These are phyloP conservation scores for Acleris emargana DNA, from an alignment of 2,888 invertebrate genomes.

Conservation along the genomic window DNA sequence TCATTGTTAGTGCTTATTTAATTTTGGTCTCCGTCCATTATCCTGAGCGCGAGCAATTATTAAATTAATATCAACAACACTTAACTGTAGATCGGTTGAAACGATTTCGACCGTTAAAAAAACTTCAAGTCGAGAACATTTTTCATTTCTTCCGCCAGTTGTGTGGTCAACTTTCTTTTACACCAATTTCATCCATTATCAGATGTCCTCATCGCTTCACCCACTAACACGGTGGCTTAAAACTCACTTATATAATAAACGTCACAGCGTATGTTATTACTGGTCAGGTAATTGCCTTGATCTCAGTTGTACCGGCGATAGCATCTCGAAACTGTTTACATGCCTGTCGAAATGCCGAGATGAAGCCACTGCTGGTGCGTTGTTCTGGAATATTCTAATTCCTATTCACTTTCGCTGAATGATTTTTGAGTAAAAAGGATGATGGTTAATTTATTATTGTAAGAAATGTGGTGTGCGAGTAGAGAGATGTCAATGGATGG, in stretches of 20 bases:
- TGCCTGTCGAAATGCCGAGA: conserved; percentile 3
- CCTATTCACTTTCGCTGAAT: not conserved
- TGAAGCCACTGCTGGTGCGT: not conserved
- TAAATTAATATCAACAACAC: not conserved
- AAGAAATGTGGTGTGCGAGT: too few species aligned
- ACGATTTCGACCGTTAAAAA: not conserved
- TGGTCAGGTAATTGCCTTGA: conserved; percentile 13
- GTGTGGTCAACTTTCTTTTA: conserved; percentile 19
- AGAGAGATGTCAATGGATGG: too few species aligned
- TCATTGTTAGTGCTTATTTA: too few species aligned
- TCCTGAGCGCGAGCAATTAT: too few species aligned
- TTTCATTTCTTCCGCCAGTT: conserved; percentile 3
- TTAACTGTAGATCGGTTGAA: not conserved
- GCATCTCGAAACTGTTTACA: conserved; percentile 16
- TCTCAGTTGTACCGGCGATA: conserved; percentile 9
- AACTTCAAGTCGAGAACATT: not conserved
- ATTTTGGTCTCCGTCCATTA: too few species aligned
- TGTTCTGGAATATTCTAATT: not conserved
- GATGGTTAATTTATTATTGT: too few species aligned
- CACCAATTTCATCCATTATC: conserved; percentile 13
- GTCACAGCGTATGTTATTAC: conserved; percentile 17
- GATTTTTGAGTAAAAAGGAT: too few species aligned
- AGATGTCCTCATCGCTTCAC: conserved; percentile 15
- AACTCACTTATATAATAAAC: conserved; percentile 14
- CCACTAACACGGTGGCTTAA: conserved; percentile 18